A percentile compares a stretch with the other conserved stretches of the same genome.
These are phyloP conservation scores for Achroia grisella DNA, from an alignment of 1,140 invertebrate species.

Conservation along the genomic window DNA sequence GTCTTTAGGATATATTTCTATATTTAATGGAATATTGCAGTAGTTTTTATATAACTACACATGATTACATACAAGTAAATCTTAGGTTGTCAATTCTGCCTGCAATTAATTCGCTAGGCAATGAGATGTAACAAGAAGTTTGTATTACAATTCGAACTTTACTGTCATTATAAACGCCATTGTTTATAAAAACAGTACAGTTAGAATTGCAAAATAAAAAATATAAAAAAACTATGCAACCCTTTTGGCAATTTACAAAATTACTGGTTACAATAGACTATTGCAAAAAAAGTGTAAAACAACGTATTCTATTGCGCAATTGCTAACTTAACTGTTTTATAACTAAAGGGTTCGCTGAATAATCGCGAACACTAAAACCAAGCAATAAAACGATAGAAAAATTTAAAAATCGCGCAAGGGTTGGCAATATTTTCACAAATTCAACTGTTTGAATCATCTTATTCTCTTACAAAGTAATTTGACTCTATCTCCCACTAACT, in stretches of 20 bases:
- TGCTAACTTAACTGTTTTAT: constrained; percentile 25
- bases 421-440: constrained; percentile 21
- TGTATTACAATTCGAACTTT: too few relatives aligned
- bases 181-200: too few relatives aligned
- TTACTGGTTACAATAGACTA: constrained; percentile 26
- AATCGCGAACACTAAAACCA: constrained; percentile 27
- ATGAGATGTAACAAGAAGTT: too few relatives aligned
- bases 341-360: constrained; percentile 45
- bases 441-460: background rate
- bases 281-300: constrained; percentile 3
- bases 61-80: too few relatives aligned
- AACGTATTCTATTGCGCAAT: constrained; percentile 24
- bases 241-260: constrained; percentile 45
- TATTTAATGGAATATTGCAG: too few relatives aligned
- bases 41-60: too few relatives aligned
- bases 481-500: background rate
- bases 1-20: too few relatives aligned
- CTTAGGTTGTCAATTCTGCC: too few relatives aligned
- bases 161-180: too few relatives aligned
- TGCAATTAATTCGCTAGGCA: too few relatives aligned
- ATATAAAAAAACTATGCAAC: constrained; percentile 21
- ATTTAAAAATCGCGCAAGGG: constrained; percentile 34
- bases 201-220: background rate
- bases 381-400: constrained; percentile 37
- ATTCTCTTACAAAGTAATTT: too few relatives aligned